Evolutionary conservation across 2,113 vertebrate species (phyloP).

Genomic region (Butorides virescens): DNA sequence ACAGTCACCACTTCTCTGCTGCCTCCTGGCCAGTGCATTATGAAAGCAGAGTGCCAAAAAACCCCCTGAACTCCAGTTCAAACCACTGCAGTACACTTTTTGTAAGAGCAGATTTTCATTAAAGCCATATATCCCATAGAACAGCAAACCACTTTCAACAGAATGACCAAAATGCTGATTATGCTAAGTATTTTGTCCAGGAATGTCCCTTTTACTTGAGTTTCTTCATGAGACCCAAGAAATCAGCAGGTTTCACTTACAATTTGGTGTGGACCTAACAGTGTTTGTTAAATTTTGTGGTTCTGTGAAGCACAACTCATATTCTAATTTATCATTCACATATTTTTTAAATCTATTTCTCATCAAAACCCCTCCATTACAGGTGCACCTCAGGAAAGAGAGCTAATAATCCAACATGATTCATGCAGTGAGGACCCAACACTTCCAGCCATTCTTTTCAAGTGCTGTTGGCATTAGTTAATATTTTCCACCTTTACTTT

Average conservation of each 20-base stretch:
- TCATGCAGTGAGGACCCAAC: slow-evolving; percentile 16
- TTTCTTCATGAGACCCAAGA: neutral
- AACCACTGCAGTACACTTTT: neutral
- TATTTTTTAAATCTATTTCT: neutral
- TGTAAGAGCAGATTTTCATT: neutral
- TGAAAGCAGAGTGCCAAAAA: neutral
- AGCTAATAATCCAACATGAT: slow-evolving; percentile 33
- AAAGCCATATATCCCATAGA: neutral
- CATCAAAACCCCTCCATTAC: neutral
- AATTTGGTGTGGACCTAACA: neutral
- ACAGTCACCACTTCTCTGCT: neutral
- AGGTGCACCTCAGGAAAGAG: slow-evolving; percentile 13
- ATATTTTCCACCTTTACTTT: slow-evolving; percentile 59
- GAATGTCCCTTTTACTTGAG: neutral
- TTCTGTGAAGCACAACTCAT: neutral
- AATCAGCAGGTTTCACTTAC: neutral
- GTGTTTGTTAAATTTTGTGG: neutral
- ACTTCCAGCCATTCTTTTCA: slow-evolving; percentile 49
- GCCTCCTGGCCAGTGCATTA: neutral
- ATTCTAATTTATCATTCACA: neutral
- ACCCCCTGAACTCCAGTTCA: neutral
- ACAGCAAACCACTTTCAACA: neutral
- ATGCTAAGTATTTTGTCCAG: neutral
- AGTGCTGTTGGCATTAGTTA: slow-evolving; percentile 28
- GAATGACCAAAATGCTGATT: neutral